Evolutionary conservation across 92 coral and sea anemone genomes (phyloP), one percentile per base, ranked within the genome.

Genomic region (Phenganax marumi): DNA sequence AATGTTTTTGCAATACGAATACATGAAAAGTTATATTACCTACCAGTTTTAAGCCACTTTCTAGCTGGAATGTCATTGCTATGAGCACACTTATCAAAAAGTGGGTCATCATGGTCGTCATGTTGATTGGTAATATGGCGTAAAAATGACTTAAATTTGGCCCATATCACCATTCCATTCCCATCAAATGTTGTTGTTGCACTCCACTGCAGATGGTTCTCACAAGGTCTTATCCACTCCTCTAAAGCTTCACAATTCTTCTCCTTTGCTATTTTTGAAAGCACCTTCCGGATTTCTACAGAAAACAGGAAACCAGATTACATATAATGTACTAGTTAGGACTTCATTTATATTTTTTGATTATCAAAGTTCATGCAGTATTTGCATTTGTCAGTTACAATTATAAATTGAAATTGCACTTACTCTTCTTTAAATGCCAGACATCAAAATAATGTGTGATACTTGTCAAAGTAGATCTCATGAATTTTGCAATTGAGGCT

Each of bases 151-250:
- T 69, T 81, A 25, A 86, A 89, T 52, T 86, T 89, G 12, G 91
- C 89, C 91, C 80, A 86, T 6, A 89, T 89, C 54, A 89, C 75
- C 53, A 80, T 18, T 21, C 91, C 91, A 79, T 52, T 84, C 46
- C 89, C 91, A 85, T 82, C 50, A 77, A 80, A 61, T 22, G 91
- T 88, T 10, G 86, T 85, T 9, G 89, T 79, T 13, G 85, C 91
- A 72, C 86, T 85, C 91, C 91, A 88, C 49, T 85, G 80, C 65
- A 88, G 79, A 58, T 88, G 86, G 70, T 85, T 85, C 74, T 65
- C 84, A 53, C 85, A 68, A 48, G 88, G 80, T 63, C 56, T 85
- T 25, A 84, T 85, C 80, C 1, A 61, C 52, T 75, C 60, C n/a
- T 54, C 60, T 54, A 54, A 54, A 10, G 60, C 60, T 54, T 54